Conservation (phyloP, 2,888 invertebrate species). For the Oscheius sp. region DNA sequence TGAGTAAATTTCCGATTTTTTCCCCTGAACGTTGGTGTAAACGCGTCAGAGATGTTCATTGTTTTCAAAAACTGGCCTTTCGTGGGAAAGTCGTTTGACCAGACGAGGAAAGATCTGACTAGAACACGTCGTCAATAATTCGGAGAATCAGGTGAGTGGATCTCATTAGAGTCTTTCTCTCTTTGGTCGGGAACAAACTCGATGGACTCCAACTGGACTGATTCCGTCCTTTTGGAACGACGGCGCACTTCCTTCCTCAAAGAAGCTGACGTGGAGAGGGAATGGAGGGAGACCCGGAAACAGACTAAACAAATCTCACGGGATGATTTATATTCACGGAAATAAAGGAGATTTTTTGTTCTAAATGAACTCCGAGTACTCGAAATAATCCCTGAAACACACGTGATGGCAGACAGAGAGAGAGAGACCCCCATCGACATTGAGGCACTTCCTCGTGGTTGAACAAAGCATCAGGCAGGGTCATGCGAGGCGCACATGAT, state of each 20-base stretch:
- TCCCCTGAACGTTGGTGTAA: no score
- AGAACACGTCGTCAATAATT: no score
- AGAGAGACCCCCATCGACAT: not conserved
- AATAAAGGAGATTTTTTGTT: not conserved
- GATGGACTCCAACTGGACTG: not conserved
- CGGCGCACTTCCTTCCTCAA: not conserved
- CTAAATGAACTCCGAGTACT: not conserved
- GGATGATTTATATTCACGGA: not conserved
- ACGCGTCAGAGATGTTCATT: no score
- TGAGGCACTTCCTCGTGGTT: slow-evolving; percentile 22
- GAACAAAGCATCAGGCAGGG: slow-evolving; percentile 17
- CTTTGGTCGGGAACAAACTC: no score
- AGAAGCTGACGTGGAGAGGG: not conserved
- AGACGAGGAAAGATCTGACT: no score
- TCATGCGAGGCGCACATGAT: slow-evolving; percentile 23
- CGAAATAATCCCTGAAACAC: not conserved
- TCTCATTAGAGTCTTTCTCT: not conserved
- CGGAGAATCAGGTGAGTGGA: not conserved
- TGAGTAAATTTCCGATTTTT: not conserved
- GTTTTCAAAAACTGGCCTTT: no score
- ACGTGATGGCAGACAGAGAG: not conserved
- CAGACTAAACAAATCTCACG: no score
- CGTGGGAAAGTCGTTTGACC: no score
- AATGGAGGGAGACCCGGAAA: no score
- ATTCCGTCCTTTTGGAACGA: not conserved